These are phyloP conservation scores for Lasius platythorax DNA, from an alignment of 2,888 invertebrate species.

Conservation along the genomic window DNA sequence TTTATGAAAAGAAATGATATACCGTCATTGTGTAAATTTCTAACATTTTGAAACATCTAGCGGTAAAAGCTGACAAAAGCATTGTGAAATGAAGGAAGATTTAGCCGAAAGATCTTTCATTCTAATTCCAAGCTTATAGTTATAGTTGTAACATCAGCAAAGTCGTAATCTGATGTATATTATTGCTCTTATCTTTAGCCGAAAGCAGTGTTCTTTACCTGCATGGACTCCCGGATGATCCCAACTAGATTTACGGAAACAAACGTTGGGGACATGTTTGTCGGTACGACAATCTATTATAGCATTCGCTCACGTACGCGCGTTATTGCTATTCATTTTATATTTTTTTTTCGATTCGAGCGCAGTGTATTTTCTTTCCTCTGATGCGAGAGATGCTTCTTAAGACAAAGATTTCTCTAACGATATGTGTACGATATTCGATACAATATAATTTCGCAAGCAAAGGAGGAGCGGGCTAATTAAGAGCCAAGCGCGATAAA, in stretches of 20 bases:
- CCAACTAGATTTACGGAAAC: conserved; percentile 98
- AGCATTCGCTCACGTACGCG: conserved; percentile 40
- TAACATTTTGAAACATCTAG: not conserved
- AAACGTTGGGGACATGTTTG: conserved; percentile 99
- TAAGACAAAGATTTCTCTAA: not conserved
- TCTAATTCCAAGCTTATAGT: not conserved
- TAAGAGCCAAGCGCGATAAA: too few species aligned
- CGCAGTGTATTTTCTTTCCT: not conserved
- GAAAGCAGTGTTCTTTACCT: conserved; percentile 98
- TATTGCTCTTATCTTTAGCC: conserved; percentile 89
- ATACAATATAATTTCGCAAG: not conserved
- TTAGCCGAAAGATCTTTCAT: not conserved
- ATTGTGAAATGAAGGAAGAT: not conserved
- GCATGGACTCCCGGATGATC: conserved; percentile 99
- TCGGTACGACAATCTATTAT: conserved; percentile 88
- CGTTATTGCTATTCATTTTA: conserved; percentile 20
- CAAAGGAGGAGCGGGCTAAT: too few species aligned
- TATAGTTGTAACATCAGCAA: not conserved
- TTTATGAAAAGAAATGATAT: not conserved
- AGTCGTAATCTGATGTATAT: conserved; percentile 59
- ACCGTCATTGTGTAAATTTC: not conserved
- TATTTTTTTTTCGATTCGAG: not conserved
- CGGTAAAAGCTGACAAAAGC: not conserved
- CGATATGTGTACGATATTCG: not conserved
- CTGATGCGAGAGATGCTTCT: not conserved